Percentiles rank a stretch among this genome's conserved stretches.
These are phyloP conservation scores for Tanytarsus gracilentus DNA, from an alignment of 2,888 invertebrate genomes.

Conservation along the genomic window DNA sequence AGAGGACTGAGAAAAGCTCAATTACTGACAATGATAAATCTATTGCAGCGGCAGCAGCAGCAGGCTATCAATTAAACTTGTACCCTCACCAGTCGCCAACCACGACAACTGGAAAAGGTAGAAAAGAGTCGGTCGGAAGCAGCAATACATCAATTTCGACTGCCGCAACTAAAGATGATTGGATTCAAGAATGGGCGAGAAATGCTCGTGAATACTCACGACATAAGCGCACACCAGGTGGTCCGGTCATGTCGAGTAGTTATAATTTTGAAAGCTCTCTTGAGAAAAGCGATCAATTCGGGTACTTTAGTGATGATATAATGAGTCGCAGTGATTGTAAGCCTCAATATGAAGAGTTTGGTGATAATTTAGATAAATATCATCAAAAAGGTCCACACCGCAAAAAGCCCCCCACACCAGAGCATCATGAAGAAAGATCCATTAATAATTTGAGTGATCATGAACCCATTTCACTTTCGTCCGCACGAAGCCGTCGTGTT, in stretches of 20 bases:
- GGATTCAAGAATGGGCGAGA: constrained; percentile 59
- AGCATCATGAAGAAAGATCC: background rate
- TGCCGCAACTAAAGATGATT: constrained; percentile 43
- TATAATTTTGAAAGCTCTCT: constrained; percentile 36
- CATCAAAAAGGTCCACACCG: constrained; percentile 15
- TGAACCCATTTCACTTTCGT: constrained; percentile 7
- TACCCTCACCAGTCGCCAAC: constrained; percentile 36
- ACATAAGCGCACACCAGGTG: constrained; percentile 7
- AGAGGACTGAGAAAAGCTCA: constrained; percentile 44
- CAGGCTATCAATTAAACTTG: constrained; percentile 42
- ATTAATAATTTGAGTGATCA: constrained; percentile 20
- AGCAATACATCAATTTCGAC: constrained; percentile 34
- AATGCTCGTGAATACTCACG: constrained; percentile 43
- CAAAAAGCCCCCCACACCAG: constrained; percentile 11
- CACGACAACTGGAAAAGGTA: constrained; percentile 30
- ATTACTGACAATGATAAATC: constrained; percentile 33
- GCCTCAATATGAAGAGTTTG: constrained; percentile 29
- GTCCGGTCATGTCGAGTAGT: constrained; percentile 40
- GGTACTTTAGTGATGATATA: constrained; percentile 16
- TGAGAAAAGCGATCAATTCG: constrained; percentile 25
- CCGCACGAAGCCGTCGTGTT: background rate
- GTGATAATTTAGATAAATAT: constrained; percentile 29
- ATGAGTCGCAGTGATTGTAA: constrained; percentile 23
- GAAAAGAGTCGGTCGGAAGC: constrained; percentile 29
- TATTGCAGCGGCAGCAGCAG: constrained; percentile 42